Conservation (phyloP, 2,113 vertebrate species). For the Sisor rabdophorus region DNA sequence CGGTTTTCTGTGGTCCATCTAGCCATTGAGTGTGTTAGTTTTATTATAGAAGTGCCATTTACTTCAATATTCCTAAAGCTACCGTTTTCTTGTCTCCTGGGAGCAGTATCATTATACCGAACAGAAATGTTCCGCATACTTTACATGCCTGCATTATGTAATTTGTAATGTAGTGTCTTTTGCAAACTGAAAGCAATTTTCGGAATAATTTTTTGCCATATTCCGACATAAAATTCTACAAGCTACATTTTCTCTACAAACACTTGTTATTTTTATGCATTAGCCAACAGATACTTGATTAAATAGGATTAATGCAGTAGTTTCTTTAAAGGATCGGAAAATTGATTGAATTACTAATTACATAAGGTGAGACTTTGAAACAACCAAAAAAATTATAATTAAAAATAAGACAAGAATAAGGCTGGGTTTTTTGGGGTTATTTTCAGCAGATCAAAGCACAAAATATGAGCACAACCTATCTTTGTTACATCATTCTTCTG, state of each 20-base stretch:
- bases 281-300: not conserved
- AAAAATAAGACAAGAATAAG: not conserved
- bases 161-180: constrained; percentile 1
- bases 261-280: not conserved
- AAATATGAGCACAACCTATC: not conserved
- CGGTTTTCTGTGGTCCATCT: constrained; percentile 4
- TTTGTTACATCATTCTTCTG: not conserved
- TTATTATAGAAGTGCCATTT: not conserved
- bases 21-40: constrained; percentile 1
- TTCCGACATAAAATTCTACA: not conserved
- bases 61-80: constrained; percentile 3
- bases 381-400: not conserved
- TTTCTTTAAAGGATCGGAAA: not conserved
- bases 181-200: not conserved
- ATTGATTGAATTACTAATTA: too few relatives aligned
- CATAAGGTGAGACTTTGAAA: too few relatives aligned
- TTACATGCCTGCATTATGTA: not conserved
- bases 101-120: not conserved
- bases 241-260: not conserved
- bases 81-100: not conserved
- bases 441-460: not conserved
- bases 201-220: not conserved
- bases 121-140: not conserved
- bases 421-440: not conserved
- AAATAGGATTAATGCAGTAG: not conserved